phyloP scores from a whole-genome alignment of 2,113 vertebrate species.

The Myodes glareolus region DNA sequence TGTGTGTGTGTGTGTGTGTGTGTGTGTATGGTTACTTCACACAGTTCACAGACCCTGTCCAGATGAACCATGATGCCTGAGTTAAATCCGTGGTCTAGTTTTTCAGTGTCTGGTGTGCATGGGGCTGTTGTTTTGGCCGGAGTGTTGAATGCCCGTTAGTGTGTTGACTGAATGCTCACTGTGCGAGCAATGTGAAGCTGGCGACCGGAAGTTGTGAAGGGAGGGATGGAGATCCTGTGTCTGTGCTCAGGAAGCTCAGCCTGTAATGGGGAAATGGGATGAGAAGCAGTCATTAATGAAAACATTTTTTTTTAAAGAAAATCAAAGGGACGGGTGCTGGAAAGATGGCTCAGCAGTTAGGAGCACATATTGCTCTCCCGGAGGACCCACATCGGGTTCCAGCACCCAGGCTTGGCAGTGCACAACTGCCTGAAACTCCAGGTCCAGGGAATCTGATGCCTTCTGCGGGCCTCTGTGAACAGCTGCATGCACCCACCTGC shows the following conservation, averaged over 20 bases:
- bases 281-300: slow-evolving; percentile 36
- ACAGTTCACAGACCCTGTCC: slow-evolving; percentile 23
- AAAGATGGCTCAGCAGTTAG: neutral
- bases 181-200: neutral
- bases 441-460: neutral
- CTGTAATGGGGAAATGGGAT: neutral
- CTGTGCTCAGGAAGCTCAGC: neutral
- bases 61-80: slow-evolving; percentile 9
- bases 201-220: slow-evolving; percentile 34
- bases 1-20: neutral
- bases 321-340: neutral
- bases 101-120: neutral
- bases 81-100: slow-evolving; percentile 57
- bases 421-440: neutral
- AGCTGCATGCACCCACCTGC: no score
- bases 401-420: neutral
- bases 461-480: neutral
- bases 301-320: slow-evolving; percentile 16
- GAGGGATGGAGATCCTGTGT: neutral
- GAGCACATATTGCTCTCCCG: no score
- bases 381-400: no score
- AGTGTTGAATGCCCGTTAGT: neutral
- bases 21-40: slow-evolving; percentile 12
- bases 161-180: neutral
- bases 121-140: neutral